Percentiles rank a stretch among this genome's conserved stretches.
These are phyloP conservation scores for Typhlomys cinereus DNA, from an alignment of 2,113 vertebrate genomes.

Conservation along the genomic window DNA sequence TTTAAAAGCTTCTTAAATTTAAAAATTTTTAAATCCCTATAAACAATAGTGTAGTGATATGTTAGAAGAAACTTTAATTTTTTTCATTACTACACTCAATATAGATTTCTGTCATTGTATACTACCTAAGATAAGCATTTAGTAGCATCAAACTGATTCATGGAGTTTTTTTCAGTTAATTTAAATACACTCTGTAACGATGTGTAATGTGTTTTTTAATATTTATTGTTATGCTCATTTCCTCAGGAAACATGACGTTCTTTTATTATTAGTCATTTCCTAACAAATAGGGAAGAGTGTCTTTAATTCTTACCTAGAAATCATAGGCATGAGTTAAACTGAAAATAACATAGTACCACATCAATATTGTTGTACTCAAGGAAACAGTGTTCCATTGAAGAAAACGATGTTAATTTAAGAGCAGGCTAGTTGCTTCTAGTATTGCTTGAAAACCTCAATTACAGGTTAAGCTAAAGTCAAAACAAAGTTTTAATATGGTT, in stretches of 20 bases:
- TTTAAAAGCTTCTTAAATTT: constrained; percentile 91
- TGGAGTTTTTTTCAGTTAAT: constrained; percentile 65
- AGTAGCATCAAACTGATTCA: constrained; percentile 68
- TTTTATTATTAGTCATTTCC: constrained; percentile 57
- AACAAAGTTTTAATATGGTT: constrained; percentile 78
- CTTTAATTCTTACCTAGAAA: constrained; percentile 67
- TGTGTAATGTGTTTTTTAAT: constrained; percentile 60
- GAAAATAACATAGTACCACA: constrained; percentile 52
- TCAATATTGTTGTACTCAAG: constrained; percentile 70
- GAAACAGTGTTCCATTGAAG: constrained; percentile 73
- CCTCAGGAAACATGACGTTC: constrained; percentile 49
- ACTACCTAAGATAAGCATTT: constrained; percentile 78
- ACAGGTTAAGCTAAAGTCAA: constrained; percentile 69
- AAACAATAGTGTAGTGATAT: constrained; percentile 83
- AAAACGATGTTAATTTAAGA: constrained; percentile 67
- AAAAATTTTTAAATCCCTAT: constrained; percentile 68
- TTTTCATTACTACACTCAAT: constrained; percentile 75
- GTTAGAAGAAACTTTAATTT: constrained; percentile 77
- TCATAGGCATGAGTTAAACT: constrained; percentile 63
- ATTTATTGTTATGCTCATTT: constrained; percentile 59
- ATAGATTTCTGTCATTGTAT: constrained; percentile 79
- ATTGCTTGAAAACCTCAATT: constrained; percentile 75
- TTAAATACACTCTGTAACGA: constrained; percentile 75
- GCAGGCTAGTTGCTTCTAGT: constrained; percentile 59
- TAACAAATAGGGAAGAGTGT: constrained; percentile 47